phyloP scores from a whole-genome alignment of 2,113 vertebrate genomes.

The Protobothrops mucrosquamatus region DNA sequence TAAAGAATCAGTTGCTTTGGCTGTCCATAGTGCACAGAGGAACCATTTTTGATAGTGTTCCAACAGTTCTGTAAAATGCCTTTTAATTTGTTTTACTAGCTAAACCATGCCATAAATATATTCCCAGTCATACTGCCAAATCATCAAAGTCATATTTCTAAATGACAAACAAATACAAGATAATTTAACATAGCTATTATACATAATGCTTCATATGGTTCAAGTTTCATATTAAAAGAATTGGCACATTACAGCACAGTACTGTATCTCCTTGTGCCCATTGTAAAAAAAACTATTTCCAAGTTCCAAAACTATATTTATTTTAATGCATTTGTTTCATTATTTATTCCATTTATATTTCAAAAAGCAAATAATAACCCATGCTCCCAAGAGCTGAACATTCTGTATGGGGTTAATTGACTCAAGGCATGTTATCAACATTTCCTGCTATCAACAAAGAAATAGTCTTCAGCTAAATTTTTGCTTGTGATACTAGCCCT shows the following conservation, averaged over 20 bases:
- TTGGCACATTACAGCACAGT: slow-evolving; percentile 20
- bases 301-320: slow-evolving; percentile 42
- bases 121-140: slow-evolving; percentile 18
- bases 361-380: background rate
- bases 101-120: background rate
- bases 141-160: slow-evolving; percentile 29
- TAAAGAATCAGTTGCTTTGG: background rate
- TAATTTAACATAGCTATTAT: slow-evolving; percentile 34
- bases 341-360: slow-evolving; percentile 31
- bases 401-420: slow-evolving; percentile 29
- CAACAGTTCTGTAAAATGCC: background rate
- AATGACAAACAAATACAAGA: background rate
- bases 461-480: slow-evolving; percentile 68
- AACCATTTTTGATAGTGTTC: background rate
- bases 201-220: slow-evolving; percentile 27
- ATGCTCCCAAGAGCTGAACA: slow-evolving; percentile 37
- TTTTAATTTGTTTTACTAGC: background rate
- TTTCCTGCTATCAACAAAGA: slow-evolving; percentile 55
- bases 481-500: slow-evolving; percentile 68
- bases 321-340: slow-evolving; percentile 1
- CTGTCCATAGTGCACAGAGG: background rate
- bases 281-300: slow-evolving; percentile 27
- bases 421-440: slow-evolving; percentile 24
- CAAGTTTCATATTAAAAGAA: background rate
- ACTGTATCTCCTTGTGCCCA: background rate